Base-by-base conservation (phyloP, 2,797 vertebrate genomes). In the Trichosurus vulpecula region DNA sequence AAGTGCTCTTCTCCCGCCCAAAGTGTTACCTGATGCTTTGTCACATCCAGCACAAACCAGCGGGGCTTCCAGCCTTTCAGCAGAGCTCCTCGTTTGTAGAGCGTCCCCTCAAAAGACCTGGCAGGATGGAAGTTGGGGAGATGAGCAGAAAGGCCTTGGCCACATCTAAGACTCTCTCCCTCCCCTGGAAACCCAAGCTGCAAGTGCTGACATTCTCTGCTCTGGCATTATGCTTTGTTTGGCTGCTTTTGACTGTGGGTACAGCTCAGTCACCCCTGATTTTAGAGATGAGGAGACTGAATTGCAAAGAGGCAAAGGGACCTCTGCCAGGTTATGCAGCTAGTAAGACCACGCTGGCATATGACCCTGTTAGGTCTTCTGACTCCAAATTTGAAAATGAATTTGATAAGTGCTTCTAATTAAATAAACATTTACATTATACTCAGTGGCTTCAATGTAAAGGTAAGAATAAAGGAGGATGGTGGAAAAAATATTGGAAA, bases 11-110 rank as follows among this genome's bases (percentile, higher is more conserved):
- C 4, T 58, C 66, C 61, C 30, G 57, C 58, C 87, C 74, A 47
- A 0, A 22, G 54, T 30, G 95, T 98, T 98, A 99, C 99, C 99
- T 99, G 99, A 97, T 99, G 99, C 97, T 99, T 99, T 13, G 99
- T 99, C 55, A 99, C 98, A 98, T 99, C 99, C 97, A 99, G 98
- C 58, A 99, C 99, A 92, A 99, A 99, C 99, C 99, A 99, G 56
- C 99, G 99, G 97, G 99, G 99, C 95, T 99, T 99, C 99, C 99
- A 99, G 8, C 99, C 99, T 98, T 99, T 99, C 91, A 99, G 98
- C 97, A 99, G 98, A 53, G 99, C 99, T 57, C 99, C 99, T 96
- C 99, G 99, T 98, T 99, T 99, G 96, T 99, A 99, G 56, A 99
- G 98, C 4, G 99, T 99, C 94, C 99, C 99, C 98, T 99, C 99